Evolutionary conservation across 1,140 invertebrate genomes (phyloP).

Genomic region (Caenorhabditis briggsae): DNA sequence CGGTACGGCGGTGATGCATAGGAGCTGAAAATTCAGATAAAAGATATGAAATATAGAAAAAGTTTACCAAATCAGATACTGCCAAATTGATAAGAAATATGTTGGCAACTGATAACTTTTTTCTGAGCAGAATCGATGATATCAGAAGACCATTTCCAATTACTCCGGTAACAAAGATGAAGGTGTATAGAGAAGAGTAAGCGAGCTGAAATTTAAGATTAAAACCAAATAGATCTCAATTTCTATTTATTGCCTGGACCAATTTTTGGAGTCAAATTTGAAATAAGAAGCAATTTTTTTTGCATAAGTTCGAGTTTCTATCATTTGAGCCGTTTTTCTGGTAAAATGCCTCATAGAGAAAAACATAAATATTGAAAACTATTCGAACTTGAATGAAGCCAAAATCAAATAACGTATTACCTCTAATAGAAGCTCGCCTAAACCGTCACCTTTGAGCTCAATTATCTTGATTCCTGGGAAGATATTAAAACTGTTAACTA

Average conservation of each 20-base stretch:
- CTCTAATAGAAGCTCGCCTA: too few relatives aligned
- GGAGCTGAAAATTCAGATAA: constrained; percentile 69
- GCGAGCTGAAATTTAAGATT: constrained; percentile 71
- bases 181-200: constrained; percentile 72
- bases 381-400: too few relatives aligned
- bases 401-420: too few relatives aligned
- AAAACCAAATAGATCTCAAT: too few relatives aligned
- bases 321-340: background rate
- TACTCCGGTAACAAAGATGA: constrained; percentile 76
- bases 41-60: background rate
- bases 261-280: too few relatives aligned
- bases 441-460: too few relatives aligned
- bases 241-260: too few relatives aligned
- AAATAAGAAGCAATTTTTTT: background rate
- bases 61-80: constrained; percentile 75
- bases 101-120: constrained; percentile 74
- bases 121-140: constrained; percentile 69
- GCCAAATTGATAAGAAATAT: constrained; percentile 76
- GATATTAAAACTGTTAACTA: too few relatives aligned
- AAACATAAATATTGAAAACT: too few relatives aligned
- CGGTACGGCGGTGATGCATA: constrained; percentile 77
- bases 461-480: too few relatives aligned
- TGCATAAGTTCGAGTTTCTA: background rate
- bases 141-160: constrained; percentile 77
- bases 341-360: too few relatives aligned